Base-by-base conservation (phyloP, 2,888 invertebrate species). In the Euzetes globulus region DNA sequence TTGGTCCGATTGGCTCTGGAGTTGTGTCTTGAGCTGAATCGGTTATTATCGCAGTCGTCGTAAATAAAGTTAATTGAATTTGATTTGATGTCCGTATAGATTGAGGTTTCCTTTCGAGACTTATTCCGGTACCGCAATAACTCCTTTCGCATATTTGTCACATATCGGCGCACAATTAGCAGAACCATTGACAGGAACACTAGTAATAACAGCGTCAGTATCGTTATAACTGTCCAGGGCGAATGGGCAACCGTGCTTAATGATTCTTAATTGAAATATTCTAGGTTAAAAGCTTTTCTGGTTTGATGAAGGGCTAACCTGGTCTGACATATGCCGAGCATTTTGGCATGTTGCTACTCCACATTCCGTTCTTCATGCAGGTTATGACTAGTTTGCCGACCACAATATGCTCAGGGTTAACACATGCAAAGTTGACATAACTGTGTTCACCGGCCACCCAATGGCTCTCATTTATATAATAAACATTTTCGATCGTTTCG, bases 391-490 rank as follows among this genome's bases (percentile, higher is more conserved):
- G 22, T 27, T 27, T 70, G 22, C 70, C 70, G 25, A 70, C 45
- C 6, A 70, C 70, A 27, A 70, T 70, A 47, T 70, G 70, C 22
- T 70, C 70, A 11, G 25, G n/a, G 22, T 70, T 17, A 25, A 47
- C 37, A 19, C 70, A 70, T 3, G 70, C 47, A 47, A 19, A 70
- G 47, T 47, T 47, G 0, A 70, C 70, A 1, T 47, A 27, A 47
- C 70, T 70, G 70, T 70, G 47, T 27, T 47, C 45, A 3, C 70
- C 47, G 70, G 70, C 70, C 47, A 70, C 70, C 70, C 70, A 70
- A 70, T 70, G 17, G 13, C 22, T 70, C 4, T 47, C 47, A 70
- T 70, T 70, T 1, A 47, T 1, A 70, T 25, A 70, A 70, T 45
- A 70, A 2, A 70, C 70, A 47, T 70, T 70, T 70, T 70, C 70